A percentile compares a stretch with the other conserved stretches of the same genome.
Evolutionary conservation across 2,113 vertebrate genomes (phyloP).

Genomic region (Deroptyus accipitrinus): DNA sequence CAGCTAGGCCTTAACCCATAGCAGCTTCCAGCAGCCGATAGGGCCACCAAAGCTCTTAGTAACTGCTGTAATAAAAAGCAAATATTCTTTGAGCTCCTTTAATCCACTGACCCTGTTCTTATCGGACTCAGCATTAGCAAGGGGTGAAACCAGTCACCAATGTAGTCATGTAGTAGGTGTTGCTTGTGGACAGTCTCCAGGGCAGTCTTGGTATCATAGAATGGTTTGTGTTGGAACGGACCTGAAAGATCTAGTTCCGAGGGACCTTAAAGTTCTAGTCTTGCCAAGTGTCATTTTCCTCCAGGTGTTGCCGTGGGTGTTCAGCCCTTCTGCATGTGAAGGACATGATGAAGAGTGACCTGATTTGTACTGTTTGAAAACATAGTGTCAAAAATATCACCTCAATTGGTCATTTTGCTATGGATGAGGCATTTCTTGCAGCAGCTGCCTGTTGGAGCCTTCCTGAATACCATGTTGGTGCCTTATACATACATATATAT

Average conservation of each 20-base stretch:
- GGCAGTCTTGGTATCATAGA: background rate
- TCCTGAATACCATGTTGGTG: background rate
- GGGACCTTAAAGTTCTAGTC: background rate
- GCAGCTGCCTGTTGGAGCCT: background rate
- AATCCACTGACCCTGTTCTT: background rate
- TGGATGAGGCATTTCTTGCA: background rate
- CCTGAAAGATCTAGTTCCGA: background rate
- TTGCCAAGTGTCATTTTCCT: background rate
- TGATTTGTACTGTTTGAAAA: background rate
- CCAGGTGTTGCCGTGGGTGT: background rate
- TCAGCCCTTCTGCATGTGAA: background rate
- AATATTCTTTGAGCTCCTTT: background rate
- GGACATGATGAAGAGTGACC: background rate
- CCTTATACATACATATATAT: background rate
- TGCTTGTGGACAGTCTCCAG: background rate
- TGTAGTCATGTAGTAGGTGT: background rate
- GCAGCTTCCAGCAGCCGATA: background rate
- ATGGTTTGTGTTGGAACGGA: background rate
- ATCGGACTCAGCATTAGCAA: background rate
- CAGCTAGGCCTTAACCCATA: too few species aligned
- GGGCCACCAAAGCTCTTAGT: background rate
- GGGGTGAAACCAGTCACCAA: background rate
- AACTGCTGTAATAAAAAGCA: background rate
- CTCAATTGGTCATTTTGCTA: background rate
- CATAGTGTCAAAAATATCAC: background rate